These are phyloP conservation scores for Exephanes ischioxanthus DNA, from an alignment of 2,888 invertebrate genomes.

Conservation along the genomic window DNA sequence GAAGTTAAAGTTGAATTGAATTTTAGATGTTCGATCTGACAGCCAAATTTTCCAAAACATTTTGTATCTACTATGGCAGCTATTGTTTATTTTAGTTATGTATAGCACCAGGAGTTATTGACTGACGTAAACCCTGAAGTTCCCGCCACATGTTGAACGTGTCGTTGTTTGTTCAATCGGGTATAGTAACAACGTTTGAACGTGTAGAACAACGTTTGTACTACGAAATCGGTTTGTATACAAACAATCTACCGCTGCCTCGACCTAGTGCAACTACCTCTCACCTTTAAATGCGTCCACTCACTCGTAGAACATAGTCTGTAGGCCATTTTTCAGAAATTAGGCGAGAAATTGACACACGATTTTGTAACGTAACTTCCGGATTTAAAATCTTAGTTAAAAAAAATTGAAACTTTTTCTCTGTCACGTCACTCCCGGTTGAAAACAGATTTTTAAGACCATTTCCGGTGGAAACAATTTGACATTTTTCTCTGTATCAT, in stretches of 20 bases:
- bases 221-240: conserved; percentile 1
- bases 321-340: background rate
- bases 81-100: background rate
- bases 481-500: no score
- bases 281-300: background rate
- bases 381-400: no score
- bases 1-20: background rate
- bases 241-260: background rate
- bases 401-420: no score
- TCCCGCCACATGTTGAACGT: background rate
- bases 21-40: background rate
- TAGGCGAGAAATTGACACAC: no score
- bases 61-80: background rate
- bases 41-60: background rate
- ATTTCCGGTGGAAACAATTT: no score
- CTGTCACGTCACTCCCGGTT: no score
- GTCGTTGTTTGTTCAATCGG: background rate
- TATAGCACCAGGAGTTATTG: background rate
- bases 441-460: no score
- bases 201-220: conserved; percentile 23
- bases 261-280: conserved; percentile 14
- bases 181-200: background rate
- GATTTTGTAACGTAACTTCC: no score
- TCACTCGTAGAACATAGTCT: background rate
- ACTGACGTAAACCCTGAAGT: background rate